Conservation (phyloP, 2,113 vertebrate species). For the Dryoscopus gambensis region DNA sequence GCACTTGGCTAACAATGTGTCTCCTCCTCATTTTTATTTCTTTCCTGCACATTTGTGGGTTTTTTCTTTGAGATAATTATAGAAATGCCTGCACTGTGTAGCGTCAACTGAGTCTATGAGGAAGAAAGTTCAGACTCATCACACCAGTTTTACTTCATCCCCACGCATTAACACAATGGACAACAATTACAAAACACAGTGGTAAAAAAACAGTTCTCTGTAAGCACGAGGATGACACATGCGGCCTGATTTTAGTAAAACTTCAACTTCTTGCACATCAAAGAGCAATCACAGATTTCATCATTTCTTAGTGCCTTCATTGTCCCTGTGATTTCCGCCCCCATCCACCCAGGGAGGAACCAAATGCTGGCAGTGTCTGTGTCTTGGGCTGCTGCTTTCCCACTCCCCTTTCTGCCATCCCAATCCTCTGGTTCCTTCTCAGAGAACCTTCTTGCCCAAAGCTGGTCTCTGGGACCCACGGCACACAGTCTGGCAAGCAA, state of each 20-base stretch:
- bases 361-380: neutral
- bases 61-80: neutral
- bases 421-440: neutral
- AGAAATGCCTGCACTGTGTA: neutral
- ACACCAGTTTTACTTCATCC: neutral
- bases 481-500: neutral
- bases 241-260: neutral
- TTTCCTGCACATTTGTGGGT: neutral
- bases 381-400: neutral
- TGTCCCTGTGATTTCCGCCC: neutral
- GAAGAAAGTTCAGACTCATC: neutral
- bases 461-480: fast-evolving
- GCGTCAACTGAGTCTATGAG: neutral
- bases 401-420: neutral
- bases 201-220: neutral
- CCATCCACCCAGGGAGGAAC: neutral
- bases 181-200: neutral
- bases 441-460: neutral
- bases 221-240: fast-evolving
- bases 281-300: neutral
- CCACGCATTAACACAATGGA: neutral
- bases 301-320: neutral
- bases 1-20: neutral
- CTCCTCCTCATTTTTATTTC: neutral
- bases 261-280: neutral